phyloP scores from a whole-genome alignment of 2,888 invertebrate genomes.

The Bugulina stolonifera region DNA sequence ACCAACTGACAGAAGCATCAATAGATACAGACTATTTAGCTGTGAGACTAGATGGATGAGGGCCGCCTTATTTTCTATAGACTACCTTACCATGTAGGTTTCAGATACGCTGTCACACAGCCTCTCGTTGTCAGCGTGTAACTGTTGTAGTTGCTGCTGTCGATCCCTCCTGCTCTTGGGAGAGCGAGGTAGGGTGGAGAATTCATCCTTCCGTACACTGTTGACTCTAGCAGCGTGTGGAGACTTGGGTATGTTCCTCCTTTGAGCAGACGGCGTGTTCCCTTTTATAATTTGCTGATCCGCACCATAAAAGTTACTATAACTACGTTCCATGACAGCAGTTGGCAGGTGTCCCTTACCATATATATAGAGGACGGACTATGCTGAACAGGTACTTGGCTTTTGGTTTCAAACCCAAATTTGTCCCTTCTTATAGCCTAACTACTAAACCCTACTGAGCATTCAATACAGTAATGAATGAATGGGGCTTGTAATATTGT shows the following conservation, averaged over 20 bases:
- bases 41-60: too few species aligned
- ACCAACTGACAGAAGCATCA: too few species aligned
- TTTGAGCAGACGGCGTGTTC: not conserved
- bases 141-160: constrained; percentile 3
- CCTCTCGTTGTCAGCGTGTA: constrained; percentile 39
- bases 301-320: constrained; percentile 6
- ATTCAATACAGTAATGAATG: too few species aligned
- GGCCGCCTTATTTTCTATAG: too few species aligned
- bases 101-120: constrained; percentile 39
- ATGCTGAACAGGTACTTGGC: too few species aligned
- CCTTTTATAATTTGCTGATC: not conserved
- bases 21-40: too few species aligned
- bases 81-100: constrained; percentile 40
- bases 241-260: constrained; percentile 6
- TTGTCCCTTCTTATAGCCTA: too few species aligned
- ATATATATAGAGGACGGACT: too few species aligned
- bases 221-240: constrained; percentile 10
- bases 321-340: not conserved
- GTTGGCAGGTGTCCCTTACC: not conserved
- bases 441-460: too few species aligned
- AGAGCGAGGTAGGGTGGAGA: constrained; percentile 2
- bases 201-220: constrained; percentile 13
- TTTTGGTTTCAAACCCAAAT: too few species aligned
- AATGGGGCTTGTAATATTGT: too few species aligned
- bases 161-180: not conserved